Percentiles rank a stretch among this genome's conserved stretches.
Evolutionary conservation across 2,797 vertebrate species (phyloP).

Genomic region (Pantherophis vulpinus): DNA sequence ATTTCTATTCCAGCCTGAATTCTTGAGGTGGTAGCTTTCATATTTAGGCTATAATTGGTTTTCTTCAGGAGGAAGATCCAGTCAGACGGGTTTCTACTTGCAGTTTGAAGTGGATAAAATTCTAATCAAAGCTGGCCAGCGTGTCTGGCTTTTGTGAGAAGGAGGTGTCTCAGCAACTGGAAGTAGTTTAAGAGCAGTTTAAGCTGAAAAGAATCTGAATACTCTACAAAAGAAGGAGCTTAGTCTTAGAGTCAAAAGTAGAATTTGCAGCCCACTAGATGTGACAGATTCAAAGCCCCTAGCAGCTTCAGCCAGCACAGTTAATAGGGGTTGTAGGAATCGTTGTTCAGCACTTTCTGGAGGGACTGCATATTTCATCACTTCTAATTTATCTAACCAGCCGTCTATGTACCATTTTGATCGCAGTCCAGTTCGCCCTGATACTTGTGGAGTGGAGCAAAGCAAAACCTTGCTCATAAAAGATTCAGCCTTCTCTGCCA

Average conservation of each 20-base stretch:
- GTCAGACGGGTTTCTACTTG: not conserved
- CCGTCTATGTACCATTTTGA: not conserved
- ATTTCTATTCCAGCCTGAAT: not conserved
- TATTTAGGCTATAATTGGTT: not conserved
- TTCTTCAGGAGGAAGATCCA: not conserved
- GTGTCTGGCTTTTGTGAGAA: not conserved
- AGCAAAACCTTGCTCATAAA: not conserved
- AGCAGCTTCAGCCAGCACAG: not conserved
- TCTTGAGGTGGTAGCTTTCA: not conserved
- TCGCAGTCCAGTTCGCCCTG: not conserved
- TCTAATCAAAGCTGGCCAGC: not conserved
- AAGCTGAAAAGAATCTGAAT: not conserved
- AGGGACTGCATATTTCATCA: not conserved
- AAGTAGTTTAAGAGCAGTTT: not conserved
- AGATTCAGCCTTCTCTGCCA: not conserved
- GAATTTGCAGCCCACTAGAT: not conserved
- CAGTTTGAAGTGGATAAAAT: not conserved
- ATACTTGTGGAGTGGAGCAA: not conserved
- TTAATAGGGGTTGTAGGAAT: not conserved
- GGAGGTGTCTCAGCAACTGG: not conserved
- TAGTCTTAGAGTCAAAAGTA: not conserved
- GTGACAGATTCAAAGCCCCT: not conserved
- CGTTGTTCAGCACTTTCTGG: not conserved
- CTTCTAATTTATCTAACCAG: not conserved
- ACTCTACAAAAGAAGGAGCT: not conserved